phyloP scores from a whole-genome alignment of 92 coral and sea anemone genomes.

The Plumapathes pennacea region DNA sequence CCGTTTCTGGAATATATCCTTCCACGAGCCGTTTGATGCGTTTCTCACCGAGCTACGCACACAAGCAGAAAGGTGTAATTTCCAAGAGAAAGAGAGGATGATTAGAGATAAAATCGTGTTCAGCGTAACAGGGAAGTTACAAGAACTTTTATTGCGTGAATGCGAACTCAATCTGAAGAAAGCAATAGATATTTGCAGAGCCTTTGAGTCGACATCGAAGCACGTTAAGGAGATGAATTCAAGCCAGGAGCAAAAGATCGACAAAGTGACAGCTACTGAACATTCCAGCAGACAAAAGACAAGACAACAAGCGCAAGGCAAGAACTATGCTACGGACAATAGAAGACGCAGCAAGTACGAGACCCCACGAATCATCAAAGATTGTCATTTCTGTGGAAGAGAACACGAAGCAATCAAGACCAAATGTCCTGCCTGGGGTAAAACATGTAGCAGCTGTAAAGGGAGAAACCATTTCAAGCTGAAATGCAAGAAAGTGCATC shows the following conservation, averaged over 20 bases:
- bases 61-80: conserved; percentile 39
- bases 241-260: too few species aligned
- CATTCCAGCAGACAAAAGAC: too few species aligned
- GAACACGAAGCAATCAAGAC: too few species aligned
- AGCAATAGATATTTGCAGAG: conserved; percentile 13
- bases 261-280: too few species aligned
- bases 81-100: conserved; percentile 52
- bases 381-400: conserved; percentile 16
- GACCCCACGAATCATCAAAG: not conserved
- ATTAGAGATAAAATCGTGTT: conserved; percentile 55
- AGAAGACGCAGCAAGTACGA: too few species aligned
- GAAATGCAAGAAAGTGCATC: conserved; percentile 28
- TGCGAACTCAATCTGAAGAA: conserved; percentile 20
- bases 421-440: conserved; percentile 16
- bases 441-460: conserved; percentile 15
- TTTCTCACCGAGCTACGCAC: conserved; percentile 36
- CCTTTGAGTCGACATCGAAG: conserved; percentile 10
- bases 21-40: conserved; percentile 40
- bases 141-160: conserved; percentile 34
- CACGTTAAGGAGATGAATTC: too few species aligned
- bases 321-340: too few species aligned
- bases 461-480: conserved; percentile 34
- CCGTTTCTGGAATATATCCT: conserved; percentile 39
- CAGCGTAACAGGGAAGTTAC: conserved; percentile 37
- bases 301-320: too few species aligned